Conservation (phyloP, 1,140 invertebrate genomes). For the Bombus breviceps region DNA sequence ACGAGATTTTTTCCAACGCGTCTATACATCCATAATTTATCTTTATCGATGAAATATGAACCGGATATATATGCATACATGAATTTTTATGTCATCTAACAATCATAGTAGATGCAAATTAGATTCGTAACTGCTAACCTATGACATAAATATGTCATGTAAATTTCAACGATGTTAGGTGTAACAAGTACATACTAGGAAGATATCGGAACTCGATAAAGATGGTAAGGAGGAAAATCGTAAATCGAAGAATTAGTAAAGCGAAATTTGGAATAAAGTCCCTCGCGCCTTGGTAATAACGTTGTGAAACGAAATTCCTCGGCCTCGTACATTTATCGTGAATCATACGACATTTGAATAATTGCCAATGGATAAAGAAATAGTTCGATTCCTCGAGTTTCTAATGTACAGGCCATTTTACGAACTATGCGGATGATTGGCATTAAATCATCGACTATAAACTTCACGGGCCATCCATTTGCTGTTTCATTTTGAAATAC, state of each 20-base stretch:
- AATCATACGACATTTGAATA: neutral
- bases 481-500: conserved; percentile 4
- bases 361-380: neutral
- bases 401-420: too few species aligned
- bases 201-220: neutral
- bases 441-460: neutral
- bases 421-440: neutral
- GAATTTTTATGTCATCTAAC: neutral
- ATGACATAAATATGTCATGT: neutral
- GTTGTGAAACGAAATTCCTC: neutral
- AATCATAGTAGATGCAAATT: neutral
- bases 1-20: neutral
- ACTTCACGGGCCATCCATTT: too few species aligned
- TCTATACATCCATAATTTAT: neutral
- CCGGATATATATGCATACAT: neutral
- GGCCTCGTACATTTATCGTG: neutral
- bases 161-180: neutral
- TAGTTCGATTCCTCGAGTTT: neutral
- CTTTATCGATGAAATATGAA: neutral
- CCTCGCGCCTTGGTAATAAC: neutral
- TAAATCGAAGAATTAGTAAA: neutral
- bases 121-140: neutral
- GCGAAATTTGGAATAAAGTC: neutral
- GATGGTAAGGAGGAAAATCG: too few species aligned
- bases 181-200: neutral